phyloP scores from a whole-genome alignment of 2,888 invertebrate genomes.

The Scaptodrosophila latifasciaeformis region DNA sequence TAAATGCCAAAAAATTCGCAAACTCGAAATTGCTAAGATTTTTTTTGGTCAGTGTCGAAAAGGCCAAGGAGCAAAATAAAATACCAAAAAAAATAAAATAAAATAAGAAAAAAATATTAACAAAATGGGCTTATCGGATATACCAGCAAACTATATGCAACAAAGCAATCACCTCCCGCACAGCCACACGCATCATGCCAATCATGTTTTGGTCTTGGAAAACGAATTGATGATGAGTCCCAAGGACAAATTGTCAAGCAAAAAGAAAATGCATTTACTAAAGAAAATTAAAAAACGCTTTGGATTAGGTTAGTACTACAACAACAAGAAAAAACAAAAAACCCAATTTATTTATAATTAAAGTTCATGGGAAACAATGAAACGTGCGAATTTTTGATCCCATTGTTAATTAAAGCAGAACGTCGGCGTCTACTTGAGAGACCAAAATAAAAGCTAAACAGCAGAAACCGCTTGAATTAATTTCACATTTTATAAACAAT shows the following conservation, averaged over 20 bases:
- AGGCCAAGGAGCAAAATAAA: too few species aligned
- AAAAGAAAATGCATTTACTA: slow-evolving; percentile 88
- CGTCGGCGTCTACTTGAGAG: neutral
- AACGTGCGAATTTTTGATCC: slow-evolving; percentile 44
- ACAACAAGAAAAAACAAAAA: neutral
- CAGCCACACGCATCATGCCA: too few species aligned
- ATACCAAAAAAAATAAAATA: neutral
- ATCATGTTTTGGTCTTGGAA: slow-evolving; percentile 67
- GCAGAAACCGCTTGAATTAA: slow-evolving; percentile 4
- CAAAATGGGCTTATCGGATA: slow-evolving; percentile 71
- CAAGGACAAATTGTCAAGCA: slow-evolving; percentile 71
- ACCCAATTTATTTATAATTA: slow-evolving; percentile 19
- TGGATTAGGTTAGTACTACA: slow-evolving; percentile 84
- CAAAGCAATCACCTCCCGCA: slow-evolving; percentile 49
- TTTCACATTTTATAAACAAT: slow-evolving; percentile 31
- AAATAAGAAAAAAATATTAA: neutral
- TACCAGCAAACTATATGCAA: slow-evolving; percentile 62
- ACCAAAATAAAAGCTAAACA: neutral
- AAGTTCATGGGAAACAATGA: neutral
- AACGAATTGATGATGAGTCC: slow-evolving; percentile 56
- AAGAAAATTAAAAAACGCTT: slow-evolving; percentile 93
- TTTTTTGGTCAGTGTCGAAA: too few species aligned
- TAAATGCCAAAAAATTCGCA: slow-evolving; percentile 2
- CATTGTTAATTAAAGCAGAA: neutral
- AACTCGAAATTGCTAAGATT: too few species aligned